Conservation (phyloP, 2,113 vertebrate genomes). For the Tautogolabrus adspersus region DNA sequence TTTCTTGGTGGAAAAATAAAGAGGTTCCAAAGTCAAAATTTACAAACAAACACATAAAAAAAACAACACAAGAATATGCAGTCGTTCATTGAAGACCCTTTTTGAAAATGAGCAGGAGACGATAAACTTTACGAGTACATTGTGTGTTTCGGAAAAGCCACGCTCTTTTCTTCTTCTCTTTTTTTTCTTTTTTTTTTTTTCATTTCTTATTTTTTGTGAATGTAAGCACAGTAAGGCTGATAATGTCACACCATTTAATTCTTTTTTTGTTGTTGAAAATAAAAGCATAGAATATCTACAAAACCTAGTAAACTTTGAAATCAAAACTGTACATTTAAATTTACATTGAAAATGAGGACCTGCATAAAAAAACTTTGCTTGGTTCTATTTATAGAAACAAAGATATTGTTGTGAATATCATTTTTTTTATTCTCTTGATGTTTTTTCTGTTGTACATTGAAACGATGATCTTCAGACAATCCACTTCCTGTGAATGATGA, state of each 20-base stretch:
- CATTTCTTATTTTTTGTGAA: slow-evolving; percentile 53
- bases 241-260: slow-evolving; percentile 86
- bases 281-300: slow-evolving; percentile 93
- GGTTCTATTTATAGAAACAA: slow-evolving; percentile 91
- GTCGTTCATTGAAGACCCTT: slow-evolving; percentile 90
- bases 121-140: slow-evolving; percentile 82
- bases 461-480: slow-evolving; percentile 67
- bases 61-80: slow-evolving; percentile 87
- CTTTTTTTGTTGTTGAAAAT: slow-evolving; percentile 82
- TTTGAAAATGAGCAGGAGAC: slow-evolving; percentile 83
- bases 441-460: slow-evolving; percentile 59
- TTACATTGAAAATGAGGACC: slow-evolving; percentile 89
- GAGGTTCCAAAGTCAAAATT: slow-evolving; percentile 87
- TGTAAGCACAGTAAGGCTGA: slow-evolving; percentile 85
- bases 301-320: slow-evolving; percentile 94
- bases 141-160: slow-evolving; percentile 73
- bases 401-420: slow-evolving; percentile 86
- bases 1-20: slow-evolving; percentile 93
- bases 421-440: slow-evolving; percentile 57
- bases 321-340: slow-evolving; percentile 99
- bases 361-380: slow-evolving; percentile 84
- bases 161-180: slow-evolving; percentile 74
- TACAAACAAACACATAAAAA: slow-evolving; percentile 82
- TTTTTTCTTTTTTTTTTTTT: slow-evolving; percentile 66
- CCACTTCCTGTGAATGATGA: slow-evolving; percentile 63